Conservation (phyloP, 2,113 vertebrate genomes). For the Agapornis roseicollis region DNA sequence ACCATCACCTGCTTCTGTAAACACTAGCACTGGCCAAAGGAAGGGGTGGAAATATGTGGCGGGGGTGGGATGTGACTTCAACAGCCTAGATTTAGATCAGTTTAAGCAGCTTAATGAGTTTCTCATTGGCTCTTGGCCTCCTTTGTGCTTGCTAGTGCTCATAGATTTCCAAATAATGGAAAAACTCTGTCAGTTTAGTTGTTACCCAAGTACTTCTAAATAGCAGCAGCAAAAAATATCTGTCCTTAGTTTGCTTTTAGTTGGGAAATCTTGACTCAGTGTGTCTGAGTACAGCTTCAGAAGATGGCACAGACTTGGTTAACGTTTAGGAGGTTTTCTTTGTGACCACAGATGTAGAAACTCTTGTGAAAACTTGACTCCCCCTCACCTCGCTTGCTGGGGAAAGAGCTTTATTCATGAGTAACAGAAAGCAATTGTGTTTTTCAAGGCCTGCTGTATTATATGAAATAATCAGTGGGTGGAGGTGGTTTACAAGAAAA, state of each 20-base stretch:
- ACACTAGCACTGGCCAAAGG: background rate
- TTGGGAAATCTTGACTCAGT: background rate
- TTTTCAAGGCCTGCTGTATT: slow-evolving; percentile 28
- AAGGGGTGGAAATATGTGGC: slow-evolving; percentile 39
- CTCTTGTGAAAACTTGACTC: slow-evolving; percentile 52
- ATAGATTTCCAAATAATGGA: slow-evolving; percentile 47
- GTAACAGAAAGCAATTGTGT: slow-evolving; percentile 49
- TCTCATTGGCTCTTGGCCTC: slow-evolving; percentile 68
- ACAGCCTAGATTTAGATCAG: slow-evolving; percentile 65
- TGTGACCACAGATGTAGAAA: slow-evolving; percentile 45
- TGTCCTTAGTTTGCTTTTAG: background rate
- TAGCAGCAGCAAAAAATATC: background rate
- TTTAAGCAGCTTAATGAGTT: slow-evolving; percentile 71
- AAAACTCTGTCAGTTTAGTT: background rate
- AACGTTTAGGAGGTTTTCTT: slow-evolving; percentile 52
- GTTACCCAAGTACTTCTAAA: background rate
- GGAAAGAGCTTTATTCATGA: slow-evolving; percentile 13
- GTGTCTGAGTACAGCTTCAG: background rate
- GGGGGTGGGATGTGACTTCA: slow-evolving; percentile 64
- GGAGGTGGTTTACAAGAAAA: slow-evolving; percentile 28
- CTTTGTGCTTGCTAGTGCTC: slow-evolving; percentile 42
- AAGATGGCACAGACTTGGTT: background rate
- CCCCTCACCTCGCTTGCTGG: slow-evolving; percentile 9
- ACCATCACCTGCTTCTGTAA: slow-evolving; percentile 34
- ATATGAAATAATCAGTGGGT: slow-evolving; percentile 26